phyloP scores from a whole-genome alignment of 2,888 invertebrate genomes.

The Drosophila paracracens region DNA sequence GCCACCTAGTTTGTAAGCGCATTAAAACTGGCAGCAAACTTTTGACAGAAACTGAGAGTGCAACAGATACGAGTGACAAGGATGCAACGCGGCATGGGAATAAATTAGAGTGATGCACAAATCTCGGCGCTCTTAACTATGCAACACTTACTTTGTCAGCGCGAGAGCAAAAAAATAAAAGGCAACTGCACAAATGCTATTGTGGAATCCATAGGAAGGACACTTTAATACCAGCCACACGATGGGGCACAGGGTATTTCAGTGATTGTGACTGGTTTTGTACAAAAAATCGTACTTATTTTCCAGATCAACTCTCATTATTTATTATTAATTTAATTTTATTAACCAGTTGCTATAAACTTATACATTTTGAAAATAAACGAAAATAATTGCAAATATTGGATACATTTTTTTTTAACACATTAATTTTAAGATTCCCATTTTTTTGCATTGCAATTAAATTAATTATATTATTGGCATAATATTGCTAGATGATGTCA shows the following conservation, averaged over 20 bases:
- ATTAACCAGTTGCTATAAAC: no score
- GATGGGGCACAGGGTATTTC: not conserved
- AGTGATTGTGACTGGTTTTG: not conserved
- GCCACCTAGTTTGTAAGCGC: constrained; percentile 65
- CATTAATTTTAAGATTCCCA: no score
- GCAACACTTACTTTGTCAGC: constrained; percentile 71
- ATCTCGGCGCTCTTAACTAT: constrained; percentile 57
- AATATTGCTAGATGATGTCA: not conserved
- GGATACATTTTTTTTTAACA: not conserved
- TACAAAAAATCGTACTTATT: not conserved
- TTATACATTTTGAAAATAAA: no score
- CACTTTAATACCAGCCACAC: constrained; percentile 22
- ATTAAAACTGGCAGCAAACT: constrained; percentile 70
- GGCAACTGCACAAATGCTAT: constrained; percentile 45
- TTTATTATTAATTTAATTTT: not conserved
- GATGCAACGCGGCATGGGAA: constrained; percentile 4
- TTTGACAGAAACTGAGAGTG: constrained; percentile 28
- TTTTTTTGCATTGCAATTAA: not conserved
- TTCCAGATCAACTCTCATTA: not conserved
- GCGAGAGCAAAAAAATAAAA: constrained; percentile 17
- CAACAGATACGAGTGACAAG: not conserved
- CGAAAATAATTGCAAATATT: not conserved
- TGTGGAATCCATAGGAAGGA: constrained; percentile 44
- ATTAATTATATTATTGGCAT: not conserved
- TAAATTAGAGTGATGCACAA: constrained; percentile 51